These are phyloP conservation scores for Holcopasites calliopsidis DNA, from an alignment of 1,140 invertebrate genomes.

Conservation along the genomic window DNA sequence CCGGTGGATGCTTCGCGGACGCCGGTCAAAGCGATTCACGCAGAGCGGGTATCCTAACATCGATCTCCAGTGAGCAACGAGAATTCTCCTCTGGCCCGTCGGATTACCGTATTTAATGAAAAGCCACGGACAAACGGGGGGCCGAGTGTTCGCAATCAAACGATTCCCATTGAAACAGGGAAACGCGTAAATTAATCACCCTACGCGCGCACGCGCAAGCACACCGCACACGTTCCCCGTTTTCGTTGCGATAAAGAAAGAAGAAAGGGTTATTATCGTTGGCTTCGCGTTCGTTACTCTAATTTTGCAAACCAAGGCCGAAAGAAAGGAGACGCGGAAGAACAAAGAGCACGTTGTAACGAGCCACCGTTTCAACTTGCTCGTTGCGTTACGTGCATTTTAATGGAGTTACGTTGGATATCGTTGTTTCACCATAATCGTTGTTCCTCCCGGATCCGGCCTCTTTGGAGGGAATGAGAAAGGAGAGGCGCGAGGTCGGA, in stretches of 20 bases:
- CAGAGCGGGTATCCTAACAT: neutral
- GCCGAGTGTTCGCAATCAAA: slow-evolving; percentile 18
- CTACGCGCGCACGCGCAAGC: neutral
- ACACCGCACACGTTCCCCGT: neutral
- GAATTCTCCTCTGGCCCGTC: neutral
- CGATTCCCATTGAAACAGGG: slow-evolving; percentile 4
- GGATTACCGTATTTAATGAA: slow-evolving; percentile 26
- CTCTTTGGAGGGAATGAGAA: neutral
- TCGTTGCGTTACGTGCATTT: slow-evolving; percentile 30
- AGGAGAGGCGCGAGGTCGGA: neutral
- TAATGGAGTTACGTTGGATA: neutral
- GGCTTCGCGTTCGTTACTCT: neutral
- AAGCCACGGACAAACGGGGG: slow-evolving; percentile 21
- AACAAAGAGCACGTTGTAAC: slow-evolving; percentile 10
- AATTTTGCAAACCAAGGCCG: slow-evolving; percentile 25
- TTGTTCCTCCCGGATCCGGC: neutral
- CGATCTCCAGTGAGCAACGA: neutral
- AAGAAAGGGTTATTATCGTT: neutral
- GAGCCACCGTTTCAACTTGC: slow-evolving; percentile 26
- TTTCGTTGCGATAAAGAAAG: neutral
- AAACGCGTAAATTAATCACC: slow-evolving; percentile 31
- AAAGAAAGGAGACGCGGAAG: too few relatives aligned
- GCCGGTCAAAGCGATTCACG: neutral
- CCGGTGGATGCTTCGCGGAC: neutral
- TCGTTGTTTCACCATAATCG: slow-evolving; percentile 29